Percentiles rank a stretch among this genome's conserved stretches.
Evolutionary conservation across 2,888 invertebrate genomes (phyloP).

Genomic region (Drosophila longiperda): DNA sequence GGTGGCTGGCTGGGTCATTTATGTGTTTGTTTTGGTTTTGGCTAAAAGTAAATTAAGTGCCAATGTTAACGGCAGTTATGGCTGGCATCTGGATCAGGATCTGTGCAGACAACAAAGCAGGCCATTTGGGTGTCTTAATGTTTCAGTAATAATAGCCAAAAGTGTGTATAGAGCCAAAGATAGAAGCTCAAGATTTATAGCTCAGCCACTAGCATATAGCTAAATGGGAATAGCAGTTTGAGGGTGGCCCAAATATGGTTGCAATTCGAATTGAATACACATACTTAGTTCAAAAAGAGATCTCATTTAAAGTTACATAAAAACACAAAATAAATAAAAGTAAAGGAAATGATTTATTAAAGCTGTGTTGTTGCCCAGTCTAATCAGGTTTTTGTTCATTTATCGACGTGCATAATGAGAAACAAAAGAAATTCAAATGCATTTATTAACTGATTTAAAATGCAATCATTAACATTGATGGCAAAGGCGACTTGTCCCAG

Average conservation of each 20-base stretch:
- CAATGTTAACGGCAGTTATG: conserved; percentile 80
- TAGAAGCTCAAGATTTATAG: conserved; percentile 74
- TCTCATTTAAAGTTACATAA: background rate
- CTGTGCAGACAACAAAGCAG: conserved; percentile 53
- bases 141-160: conserved; percentile 75
- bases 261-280: conserved; percentile 22
- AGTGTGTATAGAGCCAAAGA: conserved; percentile 63
- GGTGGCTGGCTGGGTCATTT: conserved; percentile 61
- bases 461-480: conserved; percentile 62
- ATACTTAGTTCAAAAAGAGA: background rate
- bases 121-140: conserved; percentile 78
- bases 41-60: conserved; percentile 78
- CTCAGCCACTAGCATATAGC: conserved; percentile 6
- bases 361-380: background rate
- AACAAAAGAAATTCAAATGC: conserved; percentile 10
- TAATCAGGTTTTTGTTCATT: background rate
- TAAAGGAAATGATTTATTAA: background rate
- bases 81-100: conserved; percentile 75
- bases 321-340: background rate
- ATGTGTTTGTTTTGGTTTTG: conserved; percentile 74
- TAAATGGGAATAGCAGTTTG: background rate
- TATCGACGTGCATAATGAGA: too few species aligned
- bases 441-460: conserved; percentile 66
- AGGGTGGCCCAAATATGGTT: conserved; percentile 17
- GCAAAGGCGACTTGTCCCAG: conserved; percentile 35